phyloP scores from a whole-genome alignment of 2,888 invertebrate species.

The Drosophila algonquin region DNA sequence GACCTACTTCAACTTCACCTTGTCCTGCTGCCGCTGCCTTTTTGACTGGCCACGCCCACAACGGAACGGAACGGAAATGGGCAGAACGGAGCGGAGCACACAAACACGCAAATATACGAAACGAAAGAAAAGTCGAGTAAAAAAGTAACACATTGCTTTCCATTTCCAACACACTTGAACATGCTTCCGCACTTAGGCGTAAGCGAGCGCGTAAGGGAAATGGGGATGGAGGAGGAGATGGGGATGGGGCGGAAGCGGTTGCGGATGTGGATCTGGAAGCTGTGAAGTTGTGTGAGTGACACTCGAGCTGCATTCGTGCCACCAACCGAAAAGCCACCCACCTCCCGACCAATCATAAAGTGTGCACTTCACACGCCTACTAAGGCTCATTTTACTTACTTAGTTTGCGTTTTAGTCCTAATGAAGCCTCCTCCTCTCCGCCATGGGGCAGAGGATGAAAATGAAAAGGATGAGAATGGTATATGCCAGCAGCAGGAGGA shows the following conservation, averaged over 20 bases:
- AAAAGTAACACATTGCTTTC: conserved; percentile 52
- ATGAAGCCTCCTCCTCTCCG: conserved; percentile 16
- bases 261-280: neutral
- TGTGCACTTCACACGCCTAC: conserved; percentile 72
- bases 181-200: conserved; percentile 81
- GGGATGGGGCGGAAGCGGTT: neutral
- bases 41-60: neutral
- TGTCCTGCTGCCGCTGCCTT: neutral
- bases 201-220: conserved; percentile 30
- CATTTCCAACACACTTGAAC: conserved; percentile 80
- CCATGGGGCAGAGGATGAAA: neutral
- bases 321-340: neutral
- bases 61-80: neutral
- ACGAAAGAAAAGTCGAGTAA: conserved; percentile 1
- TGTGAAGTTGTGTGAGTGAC: conserved; percentile 61
- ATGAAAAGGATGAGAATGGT: too few species aligned
- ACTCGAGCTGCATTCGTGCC: conserved; percentile 43
- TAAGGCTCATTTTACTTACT: conserved; percentile 73
- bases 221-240: neutral
- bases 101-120: neutral
- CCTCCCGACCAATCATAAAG: conserved; percentile 48
- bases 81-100: neutral
- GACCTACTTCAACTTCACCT: neutral
- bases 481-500: neutral
- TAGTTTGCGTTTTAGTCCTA: conserved; percentile 60